Evolutionary conservation across 2,113 vertebrate genomes (phyloP).

Genomic region (Equus quagga): DNA sequence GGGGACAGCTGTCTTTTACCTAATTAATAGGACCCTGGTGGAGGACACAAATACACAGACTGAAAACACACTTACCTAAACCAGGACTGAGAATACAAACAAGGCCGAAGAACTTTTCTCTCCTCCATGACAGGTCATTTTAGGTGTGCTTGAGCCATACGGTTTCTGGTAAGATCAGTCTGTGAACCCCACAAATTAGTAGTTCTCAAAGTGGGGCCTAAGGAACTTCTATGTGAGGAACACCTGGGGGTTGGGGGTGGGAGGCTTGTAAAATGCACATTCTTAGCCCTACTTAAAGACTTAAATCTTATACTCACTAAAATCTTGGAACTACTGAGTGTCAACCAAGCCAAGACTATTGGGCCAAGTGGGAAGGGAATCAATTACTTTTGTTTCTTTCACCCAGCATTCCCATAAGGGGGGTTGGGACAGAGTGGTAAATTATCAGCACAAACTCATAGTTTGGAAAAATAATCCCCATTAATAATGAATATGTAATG

Average conservation of each 20-base stretch:
- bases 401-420: neutral
- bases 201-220: neutral
- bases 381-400: neutral
- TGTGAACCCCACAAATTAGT: neutral
- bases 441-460: neutral
- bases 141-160: neutral
- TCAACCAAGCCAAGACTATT: neutral
- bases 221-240: neutral
- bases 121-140: neutral
- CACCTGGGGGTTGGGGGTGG: no score
- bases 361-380: neutral
- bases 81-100: neutral
- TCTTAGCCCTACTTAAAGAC: neutral
- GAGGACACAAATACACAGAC: neutral
- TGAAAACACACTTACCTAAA: neutral
- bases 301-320: neutral
- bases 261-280: neutral
- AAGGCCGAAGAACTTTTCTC: neutral
- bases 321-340: neutral
- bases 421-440: neutral
- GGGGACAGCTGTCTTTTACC: neutral
- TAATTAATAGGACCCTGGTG: neutral
- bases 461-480: neutral
- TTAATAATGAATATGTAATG: neutral
- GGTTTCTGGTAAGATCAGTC: neutral